Conservation (phyloP, 1,140 invertebrate genomes). For the Aphaenogaster ashmeadi region DNA sequence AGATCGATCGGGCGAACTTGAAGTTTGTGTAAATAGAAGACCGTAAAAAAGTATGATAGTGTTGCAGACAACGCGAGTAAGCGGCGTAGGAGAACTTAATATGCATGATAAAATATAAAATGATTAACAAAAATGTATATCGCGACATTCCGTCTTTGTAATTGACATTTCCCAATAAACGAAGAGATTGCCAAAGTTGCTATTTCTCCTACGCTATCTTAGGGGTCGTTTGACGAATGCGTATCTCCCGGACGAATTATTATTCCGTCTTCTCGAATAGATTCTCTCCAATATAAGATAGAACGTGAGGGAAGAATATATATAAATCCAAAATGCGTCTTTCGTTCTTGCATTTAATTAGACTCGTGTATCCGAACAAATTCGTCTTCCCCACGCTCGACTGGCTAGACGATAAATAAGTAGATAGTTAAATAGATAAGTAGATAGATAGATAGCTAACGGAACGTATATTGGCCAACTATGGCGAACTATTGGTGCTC, state of each 20-base stretch:
- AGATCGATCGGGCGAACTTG: slow-evolving; percentile 14
- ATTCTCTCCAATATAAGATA: slow-evolving; percentile 27
- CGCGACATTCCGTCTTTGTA: not conserved
- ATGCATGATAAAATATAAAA: not conserved
- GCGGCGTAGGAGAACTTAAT: slow-evolving; percentile 17
- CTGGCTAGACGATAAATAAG: slow-evolving; percentile 56
- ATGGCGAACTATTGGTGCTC: slow-evolving; percentile 81
- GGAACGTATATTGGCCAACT: slow-evolving; percentile 40
- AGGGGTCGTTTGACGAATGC: not conserved
- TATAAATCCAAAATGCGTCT: slow-evolving; percentile 36
- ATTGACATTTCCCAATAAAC: slow-evolving; percentile 2
- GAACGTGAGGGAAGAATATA: slow-evolving; percentile 48
- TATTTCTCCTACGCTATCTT: slow-evolving; percentile 23
- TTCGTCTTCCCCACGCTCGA: slow-evolving; percentile 47
- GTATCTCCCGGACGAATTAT: slow-evolving; percentile 39
- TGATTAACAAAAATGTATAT: not conserved
- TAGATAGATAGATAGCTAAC: slow-evolving; percentile 64
- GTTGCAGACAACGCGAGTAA: not conserved
- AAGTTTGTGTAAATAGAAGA: slow-evolving; percentile 46
- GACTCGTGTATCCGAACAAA: slow-evolving; percentile 31
- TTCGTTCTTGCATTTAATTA: slow-evolving; percentile 43
- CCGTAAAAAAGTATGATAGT: not conserved
- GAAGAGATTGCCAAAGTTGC: not conserved
- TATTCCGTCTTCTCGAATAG: slow-evolving; percentile 32
- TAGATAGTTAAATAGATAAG: slow-evolving; percentile 31